These are phyloP conservation scores for Scylla paramamosain DNA, from an alignment of 1,140 invertebrate genomes.

Conservation along the genomic window DNA sequence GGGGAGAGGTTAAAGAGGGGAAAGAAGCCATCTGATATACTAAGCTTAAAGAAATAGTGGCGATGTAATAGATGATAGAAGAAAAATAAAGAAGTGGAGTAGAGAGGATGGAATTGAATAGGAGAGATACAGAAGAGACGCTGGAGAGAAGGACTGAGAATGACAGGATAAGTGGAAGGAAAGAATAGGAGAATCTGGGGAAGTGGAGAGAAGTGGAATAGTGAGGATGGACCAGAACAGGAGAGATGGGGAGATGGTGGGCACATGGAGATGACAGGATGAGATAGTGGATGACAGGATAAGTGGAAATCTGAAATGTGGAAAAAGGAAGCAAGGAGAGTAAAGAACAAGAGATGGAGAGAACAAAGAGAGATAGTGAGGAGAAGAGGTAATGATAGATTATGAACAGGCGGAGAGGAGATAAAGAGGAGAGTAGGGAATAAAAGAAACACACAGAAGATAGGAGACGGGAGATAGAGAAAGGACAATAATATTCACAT, in stretches of 20 bases:
- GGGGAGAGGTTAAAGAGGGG: not conserved
- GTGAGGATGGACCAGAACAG: not conserved
- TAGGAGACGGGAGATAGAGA: too few species aligned
- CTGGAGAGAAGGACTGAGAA: not conserved
- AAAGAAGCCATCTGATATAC: not conserved
- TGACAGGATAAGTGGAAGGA: not conserved
- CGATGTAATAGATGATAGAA: not conserved
- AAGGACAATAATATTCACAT: too few species aligned
- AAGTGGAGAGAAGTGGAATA: not conserved
- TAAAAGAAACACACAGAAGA: too few species aligned
- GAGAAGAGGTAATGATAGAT: not conserved
- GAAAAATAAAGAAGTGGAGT: not conserved
- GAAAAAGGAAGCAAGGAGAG: not conserved
- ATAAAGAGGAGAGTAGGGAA: not conserved
- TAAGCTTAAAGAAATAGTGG: not conserved
- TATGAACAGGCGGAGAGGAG: not conserved
- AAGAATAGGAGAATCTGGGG: not conserved
- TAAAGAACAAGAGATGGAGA: not conserved
- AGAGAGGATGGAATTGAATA: not conserved
- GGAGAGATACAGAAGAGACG: not conserved
- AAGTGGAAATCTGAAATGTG: too few species aligned
- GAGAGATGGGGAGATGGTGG: not conserved
- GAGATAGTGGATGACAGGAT: too few species aligned
- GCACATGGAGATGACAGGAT: not conserved
- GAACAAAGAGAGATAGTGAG: not conserved